These are phyloP conservation scores for Seira ritae DNA, from an alignment of 2,888 invertebrate species.

Conservation along the genomic window DNA sequence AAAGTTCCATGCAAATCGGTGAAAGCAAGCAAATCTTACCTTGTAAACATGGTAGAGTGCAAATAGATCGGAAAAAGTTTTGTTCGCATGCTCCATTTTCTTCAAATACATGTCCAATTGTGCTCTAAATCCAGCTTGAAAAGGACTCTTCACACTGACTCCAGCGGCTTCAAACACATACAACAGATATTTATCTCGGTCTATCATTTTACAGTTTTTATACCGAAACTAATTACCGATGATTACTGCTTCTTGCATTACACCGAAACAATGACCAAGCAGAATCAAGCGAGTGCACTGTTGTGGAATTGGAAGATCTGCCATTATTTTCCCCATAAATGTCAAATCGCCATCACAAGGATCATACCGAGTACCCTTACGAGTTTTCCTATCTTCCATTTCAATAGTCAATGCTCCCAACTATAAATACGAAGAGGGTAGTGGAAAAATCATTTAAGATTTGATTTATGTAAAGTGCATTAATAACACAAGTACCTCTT, in stretches of 20 bases:
- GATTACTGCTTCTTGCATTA: conserved; percentile 89
- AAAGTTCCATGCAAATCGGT: too few species aligned
- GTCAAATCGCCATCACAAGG: conserved; percentile 90
- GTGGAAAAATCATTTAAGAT: too few species aligned
- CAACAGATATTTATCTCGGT: conserved; percentile 29
- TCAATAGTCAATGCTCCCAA: conserved; percentile 64
- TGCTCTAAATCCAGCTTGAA: conserved; percentile 84
- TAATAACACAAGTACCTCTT: too few species aligned
- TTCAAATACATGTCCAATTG: conserved; percentile 84
- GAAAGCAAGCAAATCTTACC: too few species aligned
- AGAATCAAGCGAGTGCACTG: conserved; percentile 88
- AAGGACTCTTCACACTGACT: conserved; percentile 87
- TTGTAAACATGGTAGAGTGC: conserved; percentile 88
- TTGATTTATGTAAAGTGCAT: too few species aligned
- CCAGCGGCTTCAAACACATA: conserved; percentile 82
- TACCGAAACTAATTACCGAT: conserved; percentile 80
- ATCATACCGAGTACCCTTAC: conserved; percentile 74
- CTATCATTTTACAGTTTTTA: conserved; percentile 6
- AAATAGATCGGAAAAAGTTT: conserved; percentile 89
- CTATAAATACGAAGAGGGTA: too few species aligned
- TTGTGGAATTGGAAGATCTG: conserved; percentile 88
- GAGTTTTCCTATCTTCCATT: conserved; percentile 13
- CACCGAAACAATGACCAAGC: conserved; percentile 90
- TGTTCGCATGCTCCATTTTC: conserved; percentile 88
- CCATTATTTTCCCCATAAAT: conserved; percentile 89